Base-by-base conservation (phyloP, 1,140 invertebrate species). In the Trypoxylus dichotomus region DNA sequence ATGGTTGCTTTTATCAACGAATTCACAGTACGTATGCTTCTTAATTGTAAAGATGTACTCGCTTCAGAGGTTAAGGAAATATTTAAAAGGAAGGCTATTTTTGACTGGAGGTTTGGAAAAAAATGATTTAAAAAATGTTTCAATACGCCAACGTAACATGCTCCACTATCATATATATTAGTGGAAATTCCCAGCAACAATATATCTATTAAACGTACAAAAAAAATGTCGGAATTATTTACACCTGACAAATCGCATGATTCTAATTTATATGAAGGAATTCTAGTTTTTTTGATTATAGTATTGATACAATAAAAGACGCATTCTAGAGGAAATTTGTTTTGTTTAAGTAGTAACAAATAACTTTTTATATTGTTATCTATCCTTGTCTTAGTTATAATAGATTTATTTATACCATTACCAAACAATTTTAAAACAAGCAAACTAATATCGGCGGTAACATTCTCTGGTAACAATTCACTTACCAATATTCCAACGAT, bases 381-480 rank as follows among this genome's bases (percentile, higher is more conserved):
- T 5, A 3, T 25, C 10, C 24, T 27, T 63, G 60, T 63, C 5
- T 19, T 24, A 19, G 0, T 63, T 63, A 63, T 25, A 24, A 15
- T 7, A 15, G 73, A 76, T n/a, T 68, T 84, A 83, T 77, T 86
- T 79, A 54, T 79, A 79, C 8, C 85, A 83, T 78, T 85, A 85
- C 41, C 85, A 79, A 81, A 87, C 86, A 84, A 88, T 84, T 32
- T 85, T 84, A 85, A 81, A 85, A 81, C 85, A 82, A 78, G 54
- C 21, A 32, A 60, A 58, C 73, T 76, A 8, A 77, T 78, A 25
- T 81, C 74, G 25, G 75, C 7, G 10, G 77, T 13, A 27, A 47
- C 77, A 47, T 77, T 77, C 15, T 80, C 24, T 0, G 78, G 80
- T 76, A 82, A 41, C 25, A 81, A 15, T 21, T 58, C 72, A 77